Evolutionary conservation across 1,140 invertebrate genomes (phyloP).

Genomic region (Pseudachorutes palmiensis): DNA sequence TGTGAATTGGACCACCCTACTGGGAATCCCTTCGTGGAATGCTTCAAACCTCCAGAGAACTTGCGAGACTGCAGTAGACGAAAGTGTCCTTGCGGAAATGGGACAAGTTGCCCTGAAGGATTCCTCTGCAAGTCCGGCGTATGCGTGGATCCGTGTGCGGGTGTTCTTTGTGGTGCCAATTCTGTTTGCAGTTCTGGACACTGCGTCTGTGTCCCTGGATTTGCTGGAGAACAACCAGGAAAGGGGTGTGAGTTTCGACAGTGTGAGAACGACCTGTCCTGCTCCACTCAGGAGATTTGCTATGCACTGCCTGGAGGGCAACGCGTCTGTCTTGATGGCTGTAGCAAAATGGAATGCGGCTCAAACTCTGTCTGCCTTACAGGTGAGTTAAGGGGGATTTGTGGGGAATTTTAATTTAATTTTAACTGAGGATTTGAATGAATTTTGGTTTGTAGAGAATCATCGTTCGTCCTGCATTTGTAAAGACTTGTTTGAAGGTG

Average conservation of each 20-base stretch:
- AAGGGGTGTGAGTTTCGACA: slow-evolving; percentile 59
- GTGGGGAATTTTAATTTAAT: slow-evolving; percentile 38
- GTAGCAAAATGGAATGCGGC: slow-evolving; percentile 74
- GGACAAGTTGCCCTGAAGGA: slow-evolving; percentile 63
- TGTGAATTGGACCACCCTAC: slow-evolving; percentile 64
- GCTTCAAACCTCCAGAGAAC: slow-evolving; percentile 45
- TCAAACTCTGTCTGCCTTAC: slow-evolving; percentile 76
- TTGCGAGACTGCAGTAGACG: slow-evolving; percentile 48
- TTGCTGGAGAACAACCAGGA: slow-evolving; percentile 63
- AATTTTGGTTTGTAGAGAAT: slow-evolving; percentile 46
- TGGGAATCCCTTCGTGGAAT: slow-evolving; percentile 76
- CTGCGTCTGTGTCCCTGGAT: slow-evolving; percentile 69
- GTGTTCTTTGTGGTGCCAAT: slow-evolving; percentile 66
- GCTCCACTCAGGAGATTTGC: slow-evolving; percentile 71
- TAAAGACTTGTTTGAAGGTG: slow-evolving; percentile 54
- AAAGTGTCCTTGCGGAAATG: slow-evolving; percentile 54
- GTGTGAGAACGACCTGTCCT: slow-evolving; percentile 66
- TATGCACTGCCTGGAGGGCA: slow-evolving; percentile 63
- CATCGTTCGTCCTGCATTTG: slow-evolving; percentile 78
- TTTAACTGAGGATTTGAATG: neutral
- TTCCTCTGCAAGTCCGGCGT: slow-evolving; percentile 59
- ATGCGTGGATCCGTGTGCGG: slow-evolving; percentile 64
- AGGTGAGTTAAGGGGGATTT: neutral
- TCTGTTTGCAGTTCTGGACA: slow-evolving; percentile 68
- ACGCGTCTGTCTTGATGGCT: slow-evolving; percentile 74